Percentiles rank a stretch among this genome's conserved stretches.
These are phyloP conservation scores for Drosophila erecta DNA, from an alignment of 1,140 invertebrate genomes.

Conservation along the genomic window DNA sequence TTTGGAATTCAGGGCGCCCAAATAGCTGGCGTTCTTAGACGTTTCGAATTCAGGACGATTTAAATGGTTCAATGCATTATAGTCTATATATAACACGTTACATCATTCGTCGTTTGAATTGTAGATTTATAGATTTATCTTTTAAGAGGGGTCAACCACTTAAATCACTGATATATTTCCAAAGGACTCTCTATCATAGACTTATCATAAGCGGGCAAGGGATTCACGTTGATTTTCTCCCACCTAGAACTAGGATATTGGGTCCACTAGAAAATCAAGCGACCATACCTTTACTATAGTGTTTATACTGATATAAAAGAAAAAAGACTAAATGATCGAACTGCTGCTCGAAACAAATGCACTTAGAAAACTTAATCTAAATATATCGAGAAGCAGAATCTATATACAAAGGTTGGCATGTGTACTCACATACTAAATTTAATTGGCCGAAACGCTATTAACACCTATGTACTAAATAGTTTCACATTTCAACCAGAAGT, in stretches of 20 bases:
- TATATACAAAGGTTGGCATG: conserved; percentile 26
- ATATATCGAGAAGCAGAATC: conserved; percentile 34
- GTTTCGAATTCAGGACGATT: conserved; percentile 7
- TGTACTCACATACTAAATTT: conserved; percentile 23
- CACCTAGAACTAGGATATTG: conserved; percentile 18
- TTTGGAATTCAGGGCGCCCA: background rate
- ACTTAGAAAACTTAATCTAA: conserved; percentile 49
- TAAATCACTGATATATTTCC: background rate
- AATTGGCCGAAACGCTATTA: conserved; percentile 33
- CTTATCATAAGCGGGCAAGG: background rate
- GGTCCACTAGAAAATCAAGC: conserved; percentile 18
- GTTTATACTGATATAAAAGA: conserved; percentile 75
- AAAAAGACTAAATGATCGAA: conserved; percentile 71
- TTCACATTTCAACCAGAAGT: background rate
- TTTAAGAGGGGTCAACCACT: background rate
- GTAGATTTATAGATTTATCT: background rate
- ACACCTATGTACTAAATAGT: conserved; percentile 37
- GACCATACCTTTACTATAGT: conserved; percentile 69
- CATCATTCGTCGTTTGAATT: background rate
- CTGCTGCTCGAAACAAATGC: conserved; percentile 49
- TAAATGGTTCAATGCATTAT: background rate
- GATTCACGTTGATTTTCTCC: conserved; percentile 1
- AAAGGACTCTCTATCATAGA: background rate
- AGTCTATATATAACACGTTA: background rate
- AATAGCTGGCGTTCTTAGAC: background rate